phyloP scores from a whole-genome alignment of 1,140 invertebrate species.

The Prorops nasuta region DNA sequence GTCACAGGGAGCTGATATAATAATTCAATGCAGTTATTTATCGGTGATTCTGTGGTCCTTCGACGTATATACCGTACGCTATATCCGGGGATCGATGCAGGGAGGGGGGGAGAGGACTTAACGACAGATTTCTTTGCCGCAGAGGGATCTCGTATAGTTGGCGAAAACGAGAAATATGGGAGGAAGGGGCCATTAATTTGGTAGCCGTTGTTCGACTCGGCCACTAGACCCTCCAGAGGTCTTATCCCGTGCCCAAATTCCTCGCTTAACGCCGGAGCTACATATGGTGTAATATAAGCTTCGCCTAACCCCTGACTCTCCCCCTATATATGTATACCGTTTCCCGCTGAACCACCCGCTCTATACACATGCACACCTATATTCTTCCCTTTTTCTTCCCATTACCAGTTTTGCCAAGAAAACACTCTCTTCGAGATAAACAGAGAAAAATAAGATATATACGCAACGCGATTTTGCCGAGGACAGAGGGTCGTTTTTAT shows the following conservation, averaged over 20 bases:
- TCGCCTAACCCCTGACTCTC: not conserved
- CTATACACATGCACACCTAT: too few relatives aligned
- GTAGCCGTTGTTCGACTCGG: constrained; percentile 35
- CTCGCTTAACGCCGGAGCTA: constrained; percentile 24
- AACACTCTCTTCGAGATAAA: too few relatives aligned
- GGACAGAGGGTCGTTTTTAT: too few relatives aligned
- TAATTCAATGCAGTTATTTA: constrained; percentile 37
- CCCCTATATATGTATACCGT: too few relatives aligned
- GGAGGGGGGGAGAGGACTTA: not conserved
- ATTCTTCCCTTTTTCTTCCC: constrained; percentile 3
- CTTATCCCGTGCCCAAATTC: constrained; percentile 32
- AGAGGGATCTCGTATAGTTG: constrained; percentile 7
- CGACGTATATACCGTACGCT: too few relatives aligned
- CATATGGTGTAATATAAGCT: constrained; percentile 29
- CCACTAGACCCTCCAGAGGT: constrained; percentile 19
- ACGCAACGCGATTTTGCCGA: too few relatives aligned
- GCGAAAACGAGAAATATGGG: constrained; percentile 35
- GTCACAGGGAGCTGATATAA: too few relatives aligned
- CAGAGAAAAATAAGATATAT: too few relatives aligned
- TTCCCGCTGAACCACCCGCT: too few relatives aligned
- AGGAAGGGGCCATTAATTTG: constrained; percentile 34
- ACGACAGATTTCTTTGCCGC: not conserved
- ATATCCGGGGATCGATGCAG: constrained; percentile 26
- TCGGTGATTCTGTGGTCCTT: constrained; percentile 28
- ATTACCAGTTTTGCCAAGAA: constrained; percentile 22